Evolutionary conservation across 2,888 invertebrate species (phyloP).

Genomic region (Nemotelus pantherinus): DNA sequence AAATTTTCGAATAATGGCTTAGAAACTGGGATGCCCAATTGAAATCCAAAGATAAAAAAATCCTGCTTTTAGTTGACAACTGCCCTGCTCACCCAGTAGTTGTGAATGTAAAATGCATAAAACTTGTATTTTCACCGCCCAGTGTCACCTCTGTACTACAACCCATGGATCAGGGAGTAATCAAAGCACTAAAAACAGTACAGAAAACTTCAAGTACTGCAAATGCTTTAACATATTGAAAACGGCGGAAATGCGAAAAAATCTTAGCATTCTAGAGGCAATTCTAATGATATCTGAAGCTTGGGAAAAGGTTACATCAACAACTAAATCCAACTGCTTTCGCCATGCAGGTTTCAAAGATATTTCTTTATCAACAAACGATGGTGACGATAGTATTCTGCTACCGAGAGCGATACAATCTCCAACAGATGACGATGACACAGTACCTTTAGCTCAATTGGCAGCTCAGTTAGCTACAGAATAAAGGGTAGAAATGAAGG

Average conservation of each 20-base stretch:
- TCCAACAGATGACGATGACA: no score
- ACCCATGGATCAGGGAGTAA: neutral
- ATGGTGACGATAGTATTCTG: constrained; percentile 14
- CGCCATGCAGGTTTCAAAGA: constrained; percentile 25
- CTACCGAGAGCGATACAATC: constrained; percentile 20
- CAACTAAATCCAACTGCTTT: neutral
- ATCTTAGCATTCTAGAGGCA: neutral
- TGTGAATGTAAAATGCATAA: constrained; percentile 2
- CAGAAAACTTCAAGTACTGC: constrained; percentile 3
- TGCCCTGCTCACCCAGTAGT: constrained; percentile 1
- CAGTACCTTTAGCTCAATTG: constrained; percentile 14
- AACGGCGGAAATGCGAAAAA: neutral
- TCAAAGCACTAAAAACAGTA: neutral
- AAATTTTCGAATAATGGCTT: constrained; percentile 22
- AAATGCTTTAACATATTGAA: constrained; percentile 15
- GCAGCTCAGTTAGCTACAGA: no score
- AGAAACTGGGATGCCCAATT: neutral
- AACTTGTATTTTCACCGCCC: constrained; percentile 7
- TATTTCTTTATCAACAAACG: neutral
- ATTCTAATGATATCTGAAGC: constrained; percentile 17
- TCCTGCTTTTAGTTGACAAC: constrained; percentile 19
- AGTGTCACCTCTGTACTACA: constrained; percentile 1
- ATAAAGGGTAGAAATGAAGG: no score
- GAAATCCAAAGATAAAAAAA: neutral
- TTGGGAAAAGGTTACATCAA: constrained; percentile 3